Percentiles rank a stretch among this genome's conserved stretches.
Conservation (phyloP, 2,797 vertebrate genomes). For the Pangasius djambal region DNA sequence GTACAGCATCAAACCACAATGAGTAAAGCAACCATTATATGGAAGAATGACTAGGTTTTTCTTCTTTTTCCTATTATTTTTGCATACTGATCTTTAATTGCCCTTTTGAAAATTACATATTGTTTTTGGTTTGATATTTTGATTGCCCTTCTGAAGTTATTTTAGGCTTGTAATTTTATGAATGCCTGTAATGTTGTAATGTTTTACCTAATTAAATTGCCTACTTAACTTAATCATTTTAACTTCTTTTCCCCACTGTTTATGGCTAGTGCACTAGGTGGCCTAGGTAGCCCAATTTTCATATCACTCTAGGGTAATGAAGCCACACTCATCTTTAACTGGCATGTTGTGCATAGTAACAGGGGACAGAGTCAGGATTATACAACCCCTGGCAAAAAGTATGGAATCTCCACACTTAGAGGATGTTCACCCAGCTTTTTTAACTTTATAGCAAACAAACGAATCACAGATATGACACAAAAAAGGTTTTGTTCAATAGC, state of each 20-base stretch:
- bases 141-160: not conserved
- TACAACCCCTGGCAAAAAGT: too few species aligned
- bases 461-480: too few species aligned
- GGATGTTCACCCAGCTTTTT: too few species aligned
- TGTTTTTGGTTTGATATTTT: not conserved
- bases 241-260: not conserved
- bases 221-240: not conserved
- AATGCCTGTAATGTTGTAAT: not conserved
- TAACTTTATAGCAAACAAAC: too few species aligned
- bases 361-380: not conserved
- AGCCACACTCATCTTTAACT: not conserved
- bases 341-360: not conserved
- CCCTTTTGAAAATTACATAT: too few species aligned
- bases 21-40: conserved; percentile 70
- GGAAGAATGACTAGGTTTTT: too few species aligned
- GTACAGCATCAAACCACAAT: conserved; percentile 87
- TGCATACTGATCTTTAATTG: not conserved
- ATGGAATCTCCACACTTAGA: too few species aligned
- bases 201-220: not conserved
- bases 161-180: not conserved
- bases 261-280: not conserved
- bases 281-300: not conserved
- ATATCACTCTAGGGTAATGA: not conserved
- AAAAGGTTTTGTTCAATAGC: too few species aligned
- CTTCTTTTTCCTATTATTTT: not conserved